These are phyloP conservation scores for Phlogophora meticulosa DNA, from an alignment of 2,888 invertebrate species.

Conservation along the genomic window DNA sequence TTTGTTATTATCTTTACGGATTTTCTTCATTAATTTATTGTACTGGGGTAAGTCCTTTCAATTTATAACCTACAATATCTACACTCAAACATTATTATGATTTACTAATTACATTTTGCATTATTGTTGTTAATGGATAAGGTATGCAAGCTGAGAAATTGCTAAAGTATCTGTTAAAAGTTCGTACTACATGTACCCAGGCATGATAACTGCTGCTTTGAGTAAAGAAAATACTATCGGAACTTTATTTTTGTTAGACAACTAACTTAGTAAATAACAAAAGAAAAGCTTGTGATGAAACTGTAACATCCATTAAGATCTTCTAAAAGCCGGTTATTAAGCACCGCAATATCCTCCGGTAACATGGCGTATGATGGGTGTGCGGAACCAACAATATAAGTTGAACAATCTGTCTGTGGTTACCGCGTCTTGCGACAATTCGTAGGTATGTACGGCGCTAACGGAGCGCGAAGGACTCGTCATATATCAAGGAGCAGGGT, in stretches of 20 bases:
- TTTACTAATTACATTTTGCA: not conserved
- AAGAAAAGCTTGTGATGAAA: conserved; percentile 31
- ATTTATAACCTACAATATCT: conserved; percentile 19
- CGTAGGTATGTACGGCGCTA: conserved; percentile 51
- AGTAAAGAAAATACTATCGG: not conserved
- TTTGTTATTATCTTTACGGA: not conserved
- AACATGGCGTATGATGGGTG: conserved; percentile 53
- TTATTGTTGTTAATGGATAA: conserved; percentile 4
- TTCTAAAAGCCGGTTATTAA: conserved; percentile 54
- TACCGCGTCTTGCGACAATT: conserved; percentile 58
- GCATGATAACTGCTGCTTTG: not conserved
- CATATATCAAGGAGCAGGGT: conserved; percentile 54
- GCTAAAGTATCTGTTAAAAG: not conserved
- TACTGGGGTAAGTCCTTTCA: not conserved
- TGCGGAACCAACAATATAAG: conserved; percentile 61
- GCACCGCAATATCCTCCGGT: conserved; percentile 44
- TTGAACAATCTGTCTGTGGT: conserved; percentile 67
- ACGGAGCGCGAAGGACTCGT: conserved; percentile 57
- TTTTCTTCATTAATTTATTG: conserved; percentile 1
- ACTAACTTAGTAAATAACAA: conserved; percentile 13
- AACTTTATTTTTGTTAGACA: conserved; percentile 6
- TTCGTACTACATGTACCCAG: not conserved
- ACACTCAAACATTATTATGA: not conserved
- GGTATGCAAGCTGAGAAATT: not conserved
- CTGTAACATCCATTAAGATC: conserved; percentile 53